These are phyloP conservation scores for Pygoscelis adeliae DNA, from an alignment of 2,113 vertebrate genomes.

Conservation along the genomic window DNA sequence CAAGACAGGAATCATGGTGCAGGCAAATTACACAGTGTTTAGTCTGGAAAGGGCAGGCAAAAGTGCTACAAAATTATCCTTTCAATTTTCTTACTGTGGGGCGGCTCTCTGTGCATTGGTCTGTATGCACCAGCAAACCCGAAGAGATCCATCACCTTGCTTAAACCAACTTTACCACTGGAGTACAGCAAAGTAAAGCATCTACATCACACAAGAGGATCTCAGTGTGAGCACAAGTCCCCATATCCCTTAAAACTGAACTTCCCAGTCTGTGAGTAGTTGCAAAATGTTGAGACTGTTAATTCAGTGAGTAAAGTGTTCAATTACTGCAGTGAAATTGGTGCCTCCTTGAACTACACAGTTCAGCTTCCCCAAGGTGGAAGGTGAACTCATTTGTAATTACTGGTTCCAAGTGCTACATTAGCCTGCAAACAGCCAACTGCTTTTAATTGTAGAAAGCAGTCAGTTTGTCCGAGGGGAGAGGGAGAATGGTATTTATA, in stretches of 20 bases:
- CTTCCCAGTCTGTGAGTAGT: background rate
- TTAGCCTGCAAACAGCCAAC: background rate
- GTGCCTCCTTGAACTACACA: background rate
- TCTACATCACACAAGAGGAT: background rate
- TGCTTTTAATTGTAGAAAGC: slow-evolving; percentile 22
- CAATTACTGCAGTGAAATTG: background rate
- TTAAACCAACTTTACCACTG: background rate
- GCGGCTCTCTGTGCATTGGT: background rate
- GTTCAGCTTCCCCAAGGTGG: background rate
- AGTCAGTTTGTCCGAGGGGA: background rate
- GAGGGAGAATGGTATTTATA: background rate
- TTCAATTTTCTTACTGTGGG: background rate
- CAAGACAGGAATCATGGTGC: background rate
- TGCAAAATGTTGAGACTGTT: background rate
- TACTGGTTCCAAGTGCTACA: background rate
- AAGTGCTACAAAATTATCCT: background rate
- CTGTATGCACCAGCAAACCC: background rate
- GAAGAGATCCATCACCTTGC: background rate
- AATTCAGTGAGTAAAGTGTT: background rate
- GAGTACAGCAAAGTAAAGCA: background rate
- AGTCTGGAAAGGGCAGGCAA: background rate
- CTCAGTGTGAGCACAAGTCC: background rate
- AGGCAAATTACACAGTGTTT: background rate
- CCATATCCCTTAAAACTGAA: background rate
- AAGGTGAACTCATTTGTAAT: slow-evolving; percentile 23